These are phyloP conservation scores for Morbakka virulenta DNA, from an alignment of 30 jellyfish, hydroid and myxozoan genomes.

Conservation along the genomic window DNA sequence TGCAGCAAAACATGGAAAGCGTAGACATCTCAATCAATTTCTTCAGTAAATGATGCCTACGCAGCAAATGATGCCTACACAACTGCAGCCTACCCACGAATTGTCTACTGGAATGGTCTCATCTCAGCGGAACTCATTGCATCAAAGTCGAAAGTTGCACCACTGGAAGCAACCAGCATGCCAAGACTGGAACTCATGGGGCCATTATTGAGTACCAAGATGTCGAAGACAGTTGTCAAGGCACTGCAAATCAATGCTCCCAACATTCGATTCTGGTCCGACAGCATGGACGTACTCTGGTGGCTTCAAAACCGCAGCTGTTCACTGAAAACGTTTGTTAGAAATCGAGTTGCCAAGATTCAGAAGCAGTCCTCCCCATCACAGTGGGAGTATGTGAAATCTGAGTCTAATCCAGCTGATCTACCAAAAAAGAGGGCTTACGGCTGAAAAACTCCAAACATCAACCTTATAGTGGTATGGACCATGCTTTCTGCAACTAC, in stretches of 20 bases:
- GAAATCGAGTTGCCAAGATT: constrained; percentile 33
- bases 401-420: constrained; percentile 36
- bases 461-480: too few species aligned
- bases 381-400: constrained; percentile 41
- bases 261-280: constrained; percentile 29
- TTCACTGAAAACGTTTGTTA: constrained; percentile 31
- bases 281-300: constrained; percentile 49
- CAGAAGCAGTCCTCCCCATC: constrained; percentile 18
- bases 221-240: constrained; percentile 4
- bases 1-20: constrained; percentile 6
- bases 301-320: constrained; percentile 40
- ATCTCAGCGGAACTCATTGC: constrained; percentile 5
- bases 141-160: constrained; percentile 43
- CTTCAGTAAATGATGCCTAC: constrained; percentile 55
- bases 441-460: too few species aligned
- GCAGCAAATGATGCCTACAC: constrained; percentile 39
- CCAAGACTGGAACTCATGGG: constrained; percentile 54
- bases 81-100: constrained; percentile 18
- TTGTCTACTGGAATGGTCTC: not conserved
- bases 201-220: constrained; percentile 1
- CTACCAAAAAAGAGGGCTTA: too few species aligned
- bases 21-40: not conserved
- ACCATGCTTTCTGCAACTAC: too few species aligned
- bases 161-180: constrained; percentile 35
- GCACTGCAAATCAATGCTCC: constrained; percentile 20